Evolutionary conservation across 1,140 invertebrate genomes (phyloP), one percentile per base, ranked within the genome.

Genomic region (Archivesica marissinica): DNA sequence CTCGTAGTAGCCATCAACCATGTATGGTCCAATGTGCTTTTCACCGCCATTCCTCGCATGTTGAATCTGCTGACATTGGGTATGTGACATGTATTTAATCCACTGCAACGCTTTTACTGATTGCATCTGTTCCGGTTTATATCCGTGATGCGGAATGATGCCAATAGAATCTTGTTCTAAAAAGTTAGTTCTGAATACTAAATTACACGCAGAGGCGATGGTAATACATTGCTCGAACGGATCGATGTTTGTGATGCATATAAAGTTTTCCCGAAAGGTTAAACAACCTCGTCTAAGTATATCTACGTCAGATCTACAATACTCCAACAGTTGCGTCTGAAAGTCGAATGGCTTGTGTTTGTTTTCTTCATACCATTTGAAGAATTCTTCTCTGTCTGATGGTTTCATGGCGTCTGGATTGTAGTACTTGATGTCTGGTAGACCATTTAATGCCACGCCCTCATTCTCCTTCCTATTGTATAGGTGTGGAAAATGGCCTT

Each of bases 401-500:
- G 76, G 25, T 33, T 38, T 44, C 76, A 86, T 80, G 2, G 15
- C n/a, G 35, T 86, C 77, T 9, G 50, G 47, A 23, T 38, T 70
- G 39, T 80, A 86, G 25, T 74, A 61, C 0, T 33, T 9, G 0
- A 41, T n/a, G 17, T 74, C 64, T 0, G 85, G 85, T n/a, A 59
- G 75, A n/a, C 17, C 17, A 9, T 44, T 52, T 52, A 72, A 30
- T 17, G 54, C 82, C 38, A 33, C 23, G 44, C 6, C 54, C 28
- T 87, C 35, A 77, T 87, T 85, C 72, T 85, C 82, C 25, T 72
- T 30, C 25, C 28, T 74, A 47, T 88, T 86, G 66, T 77, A 89
- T 11, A 85, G 59, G 70, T 89, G 87, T 17, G 86, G 86, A 54
- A 89, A 89, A 47, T 86, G 86, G 30, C 88, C 87, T 52, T 89